Base-by-base conservation (phyloP, 2,888 invertebrate species). In the Gastrophysa polygoni region DNA sequence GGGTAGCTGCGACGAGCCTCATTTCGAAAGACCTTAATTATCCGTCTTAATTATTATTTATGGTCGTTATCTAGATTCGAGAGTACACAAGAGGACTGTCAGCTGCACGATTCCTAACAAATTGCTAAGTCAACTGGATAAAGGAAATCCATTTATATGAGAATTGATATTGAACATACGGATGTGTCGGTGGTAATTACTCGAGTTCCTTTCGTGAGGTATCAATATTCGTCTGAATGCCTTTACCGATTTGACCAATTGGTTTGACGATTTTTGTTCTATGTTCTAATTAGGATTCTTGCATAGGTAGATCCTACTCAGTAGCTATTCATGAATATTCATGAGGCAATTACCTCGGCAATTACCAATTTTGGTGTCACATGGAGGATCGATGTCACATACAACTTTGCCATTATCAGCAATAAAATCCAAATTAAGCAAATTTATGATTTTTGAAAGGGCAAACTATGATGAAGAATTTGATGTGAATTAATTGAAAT, bases 131-230 rank as follows among this genome's bases (percentile, higher is more conserved):
- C 69, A 63, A 52, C 55, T 64, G 62, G 55, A 56, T 62, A 59
- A 62, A 68, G 69, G 65, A 70, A 68, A 68, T 67, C 63, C 66
- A 70, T 70, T 70, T 62, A 70, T 70, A 63, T 66, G 38, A n/a
- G n/a, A 66, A 68, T 65, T 66, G 69, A 69, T 69, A 69, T 66
- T 65, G 66, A 66, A 67, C 65, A 68, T 65, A 68, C 63, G 24
- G 24, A 24, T 24, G 67, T 61, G 64, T 64, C 63, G 64, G 63
- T 64, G 61, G 60, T 64, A 67, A 67, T 67, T 67, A 62, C 63
- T 57, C 57, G 51, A 43, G 51, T 61, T 62, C n/a, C n/a, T n/a
- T 51, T 38, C 20, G 10, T 20, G n/a, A n/a, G 32, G 56, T 64
- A 63, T 67, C 66, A 48, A 32, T 51, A 38, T 47, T 61, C 61